These are phyloP conservation scores for Serripes groenlandicus DNA, from an alignment of 2,888 invertebrate genomes.

Conservation along the genomic window DNA sequence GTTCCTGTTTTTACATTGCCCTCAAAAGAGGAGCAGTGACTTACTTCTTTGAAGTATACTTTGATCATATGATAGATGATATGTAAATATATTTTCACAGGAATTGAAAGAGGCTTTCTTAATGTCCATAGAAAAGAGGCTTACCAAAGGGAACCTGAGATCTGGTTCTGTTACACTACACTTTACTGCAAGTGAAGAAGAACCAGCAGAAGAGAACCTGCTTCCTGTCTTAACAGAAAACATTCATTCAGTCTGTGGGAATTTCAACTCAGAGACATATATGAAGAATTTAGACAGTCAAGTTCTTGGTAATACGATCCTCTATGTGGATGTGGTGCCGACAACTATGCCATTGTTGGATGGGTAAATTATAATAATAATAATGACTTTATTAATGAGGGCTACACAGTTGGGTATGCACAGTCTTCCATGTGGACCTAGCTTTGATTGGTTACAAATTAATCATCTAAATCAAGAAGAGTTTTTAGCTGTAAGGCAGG, in stretches of 20 bases:
- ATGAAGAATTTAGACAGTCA: conserved; percentile 89
- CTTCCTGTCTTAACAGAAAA: conserved; percentile 71
- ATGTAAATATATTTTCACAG: too few relatives aligned
- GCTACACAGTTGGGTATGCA: too few relatives aligned
- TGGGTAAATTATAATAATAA: conserved; percentile 79
- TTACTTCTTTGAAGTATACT: too few relatives aligned
- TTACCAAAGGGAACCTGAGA: conserved; percentile 72
- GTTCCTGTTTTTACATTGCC: too few relatives aligned
- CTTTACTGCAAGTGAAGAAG: conserved; percentile 61
- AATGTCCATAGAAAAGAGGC: conserved; percentile 63
- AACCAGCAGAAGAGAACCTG: conserved; percentile 42
- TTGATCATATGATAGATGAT: too few relatives aligned
- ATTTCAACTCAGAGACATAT: conserved; percentile 73
- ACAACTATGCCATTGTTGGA: conserved; percentile 92
- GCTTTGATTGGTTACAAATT: too few relatives aligned
- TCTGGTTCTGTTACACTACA: conserved; percentile 71
- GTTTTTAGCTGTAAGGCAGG: background rate
- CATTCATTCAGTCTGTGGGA: conserved; percentile 44
- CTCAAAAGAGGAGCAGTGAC: too few relatives aligned
- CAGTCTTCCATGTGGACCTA: too few relatives aligned
- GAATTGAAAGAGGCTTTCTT: conserved; percentile 1
- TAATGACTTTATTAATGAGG: too few relatives aligned
- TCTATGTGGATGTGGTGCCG: conserved; percentile 93
- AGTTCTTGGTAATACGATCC: conserved; percentile 92
- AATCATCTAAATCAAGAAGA: too few relatives aligned